Base-by-base conservation (phyloP, 2,797 vertebrate genomes). In the Myoxocephalus aenaeus region DNA sequence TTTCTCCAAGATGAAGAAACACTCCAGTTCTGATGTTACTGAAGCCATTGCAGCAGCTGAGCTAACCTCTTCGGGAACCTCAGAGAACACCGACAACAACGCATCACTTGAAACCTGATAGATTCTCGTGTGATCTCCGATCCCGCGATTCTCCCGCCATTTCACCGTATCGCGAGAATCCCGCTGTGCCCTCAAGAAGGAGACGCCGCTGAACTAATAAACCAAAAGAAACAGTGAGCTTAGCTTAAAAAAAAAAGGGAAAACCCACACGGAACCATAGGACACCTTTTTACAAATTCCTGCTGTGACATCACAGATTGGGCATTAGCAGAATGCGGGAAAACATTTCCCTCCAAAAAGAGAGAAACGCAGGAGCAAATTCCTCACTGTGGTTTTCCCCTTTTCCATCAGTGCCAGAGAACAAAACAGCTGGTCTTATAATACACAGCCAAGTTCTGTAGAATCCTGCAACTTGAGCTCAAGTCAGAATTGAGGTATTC, bases 211-310 rank as follows among this genome's bases (percentile, higher is more conserved):
- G 4, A 62, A 17, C 6, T 69, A 5, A 17, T 15, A 68, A 6
- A 53, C 3, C 42, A 42, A 51, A 32, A 54, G 11, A 56, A 65
- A 73, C 42, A 48, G 57, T 36, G 50, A 65, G 62, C n/a, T 70
- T 40, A 36, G 58, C 70, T 64, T 32, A 2, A 1, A 40, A 11
- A 1, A 40, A 11, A 40, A 8, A 11, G 4, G 14, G 32, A 14
- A 44, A 66, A 32, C 34, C 13, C 25, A 38, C 72, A 27, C n/a
- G 36, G 29, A 27, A 51, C 56, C 46, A 7, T 8, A 48, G 18
- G 46, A 20, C n/a, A 53, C 50, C 9, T 11, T 53, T 53, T 53
- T 22, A 7, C 50, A 66, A 69, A 20, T 12, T 36, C 53, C 58
- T 36, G 51, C 25, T 32, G 8, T 6, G 50, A 73, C 34, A 25